Conservation (phyloP, 1,140 invertebrate species). For the Hyphantria cunea region DNA sequence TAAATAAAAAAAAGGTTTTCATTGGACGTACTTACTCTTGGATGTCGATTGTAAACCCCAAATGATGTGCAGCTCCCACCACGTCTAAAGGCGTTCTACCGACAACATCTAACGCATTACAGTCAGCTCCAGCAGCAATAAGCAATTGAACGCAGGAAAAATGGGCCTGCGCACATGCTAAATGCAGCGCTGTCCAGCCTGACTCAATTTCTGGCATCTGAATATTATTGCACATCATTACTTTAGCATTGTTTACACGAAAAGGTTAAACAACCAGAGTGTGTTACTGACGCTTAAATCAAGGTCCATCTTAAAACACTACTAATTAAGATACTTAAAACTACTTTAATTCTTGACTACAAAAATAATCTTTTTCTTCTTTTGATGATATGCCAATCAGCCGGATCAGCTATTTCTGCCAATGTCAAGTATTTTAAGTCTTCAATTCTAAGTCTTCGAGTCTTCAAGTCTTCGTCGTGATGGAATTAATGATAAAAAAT, state of each 20-base stretch:
- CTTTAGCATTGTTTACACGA: background rate
- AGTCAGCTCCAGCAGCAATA: slow-evolving; percentile 50
- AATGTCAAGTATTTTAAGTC: no score
- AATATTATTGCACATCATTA: background rate
- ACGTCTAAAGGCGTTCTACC: slow-evolving; percentile 65
- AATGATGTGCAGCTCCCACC: slow-evolving; percentile 38
- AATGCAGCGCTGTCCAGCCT: slow-evolving; percentile 55
- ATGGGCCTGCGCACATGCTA: slow-evolving; percentile 49
- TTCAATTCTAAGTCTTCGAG: no score
- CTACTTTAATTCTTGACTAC: background rate
- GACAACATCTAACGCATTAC: slow-evolving; percentile 40
- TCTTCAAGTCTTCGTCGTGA: no score
- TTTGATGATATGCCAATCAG: no score
- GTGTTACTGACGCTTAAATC: background rate
- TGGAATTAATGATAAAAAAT: no score
- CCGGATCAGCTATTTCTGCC: no score
- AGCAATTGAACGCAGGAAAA: slow-evolving; percentile 46
- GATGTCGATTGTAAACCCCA: slow-evolving; percentile 11
- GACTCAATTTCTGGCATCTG: slow-evolving; percentile 15
- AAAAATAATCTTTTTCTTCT: no score
- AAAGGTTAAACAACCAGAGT: background rate
- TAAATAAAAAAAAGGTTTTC: background rate
- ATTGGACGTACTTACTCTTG: slow-evolving; percentile 5
- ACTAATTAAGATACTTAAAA: background rate
- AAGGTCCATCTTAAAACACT: no score